Evolutionary conservation across 2,888 invertebrate species (phyloP).

Genomic region (Hydriomena furcata): DNA sequence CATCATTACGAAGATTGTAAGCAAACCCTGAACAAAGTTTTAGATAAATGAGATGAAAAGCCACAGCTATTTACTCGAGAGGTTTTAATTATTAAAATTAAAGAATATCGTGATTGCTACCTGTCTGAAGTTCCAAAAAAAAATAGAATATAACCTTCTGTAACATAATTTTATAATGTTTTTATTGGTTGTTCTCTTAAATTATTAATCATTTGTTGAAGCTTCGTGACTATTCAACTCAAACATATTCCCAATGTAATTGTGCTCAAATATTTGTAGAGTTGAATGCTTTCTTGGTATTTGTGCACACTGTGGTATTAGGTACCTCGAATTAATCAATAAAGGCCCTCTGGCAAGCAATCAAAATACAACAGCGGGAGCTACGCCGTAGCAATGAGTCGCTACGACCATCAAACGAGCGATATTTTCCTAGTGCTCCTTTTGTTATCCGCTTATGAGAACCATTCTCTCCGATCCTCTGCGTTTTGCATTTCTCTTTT

Average conservation of each 20-base stretch:
- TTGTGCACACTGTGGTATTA: no score
- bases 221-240: no score
- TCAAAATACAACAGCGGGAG: conserved; percentile 60
- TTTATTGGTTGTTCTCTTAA: no score
- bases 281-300: no score
- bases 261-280: no score
- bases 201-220: no score
- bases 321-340: conserved; percentile 27
- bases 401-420: conserved; percentile 64
- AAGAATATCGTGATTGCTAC: conserved; percentile 32
- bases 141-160: no score
- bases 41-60: conserved; percentile 59
- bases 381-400: conserved; percentile 30
- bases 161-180: no score
- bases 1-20: conserved; percentile 62
- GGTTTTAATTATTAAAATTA: conserved; percentile 41
- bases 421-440: conserved; percentile 70
- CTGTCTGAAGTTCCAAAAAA: neutral
- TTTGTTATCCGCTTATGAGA: conserved; percentile 75
- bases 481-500: conserved; percentile 75
- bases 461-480: conserved; percentile 66
- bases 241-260: no score
- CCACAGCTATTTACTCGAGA: conserved; percentile 50
- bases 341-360: conserved; percentile 56
- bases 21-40: conserved; percentile 60